Base-by-base conservation (phyloP, 2,888 invertebrate genomes). In the Clunio marinus region DNA sequence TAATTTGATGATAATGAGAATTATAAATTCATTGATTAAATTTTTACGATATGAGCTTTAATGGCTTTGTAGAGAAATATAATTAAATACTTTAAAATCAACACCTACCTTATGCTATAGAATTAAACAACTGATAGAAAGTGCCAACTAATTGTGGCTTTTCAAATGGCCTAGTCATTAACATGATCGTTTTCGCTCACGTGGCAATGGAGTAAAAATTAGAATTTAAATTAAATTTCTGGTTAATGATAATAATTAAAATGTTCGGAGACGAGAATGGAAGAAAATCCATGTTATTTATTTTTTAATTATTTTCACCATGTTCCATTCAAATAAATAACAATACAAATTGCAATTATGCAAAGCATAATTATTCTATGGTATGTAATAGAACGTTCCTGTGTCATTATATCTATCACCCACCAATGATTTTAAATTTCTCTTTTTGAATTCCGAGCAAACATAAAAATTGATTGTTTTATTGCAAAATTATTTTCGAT, bases 151-250 rank as follows among this genome's bases (percentile, higher is more conserved):
- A n/a, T n/a, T n/a, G n/a, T n/a, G n/a, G n/a, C n/a, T n/a, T n/a
- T n/a, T n/a, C n/a, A 20, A 20, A 35, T 32, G 59, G 59, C 22
- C 35, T 32, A 59, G 35, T 35, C 17, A 35, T 22, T n/a, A 5
- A 45, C 24, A 55, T 20, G 25, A 55, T 25, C 24, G 46, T 17
- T 66, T 55, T 51, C 51, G 22, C 51, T 51, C 51, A 20, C 22
- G n/a, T n/a, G n/a, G n/a, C n/a, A n/a, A n/a, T n/a, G n/a, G 20
- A 17, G 22, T 51, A 8, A 28, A 66, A 66, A 66, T 66, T 66
- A 66, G 66, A 66, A 66, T 66, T 55, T 66, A 55, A 66, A 66
- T 66, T 66, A 55, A 66, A 55, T 45, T 45, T 63, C 24, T 63
- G 63, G 63, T 46, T 15, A 28, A 46, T n/a, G 25, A 28, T 55